Evolutionary conservation across 2,113 vertebrate species (phyloP).

Genomic region (Mola mola): DNA sequence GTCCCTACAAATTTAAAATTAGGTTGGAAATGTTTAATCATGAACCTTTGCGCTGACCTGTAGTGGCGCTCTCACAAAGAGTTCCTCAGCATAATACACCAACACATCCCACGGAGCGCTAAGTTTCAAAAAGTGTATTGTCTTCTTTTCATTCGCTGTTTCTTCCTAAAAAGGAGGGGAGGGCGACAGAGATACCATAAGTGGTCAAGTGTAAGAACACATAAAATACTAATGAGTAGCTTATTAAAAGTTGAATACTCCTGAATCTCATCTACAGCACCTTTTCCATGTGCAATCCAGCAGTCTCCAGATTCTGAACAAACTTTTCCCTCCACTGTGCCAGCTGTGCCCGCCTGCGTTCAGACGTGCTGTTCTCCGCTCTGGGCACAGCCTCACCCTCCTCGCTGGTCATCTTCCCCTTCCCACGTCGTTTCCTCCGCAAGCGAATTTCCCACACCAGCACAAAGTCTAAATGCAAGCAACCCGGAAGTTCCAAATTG

Average conservation of each 20-base stretch:
- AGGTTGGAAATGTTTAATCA: not conserved
- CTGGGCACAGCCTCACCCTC: slow-evolving; percentile 28
- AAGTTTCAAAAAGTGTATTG: slow-evolving; percentile 80
- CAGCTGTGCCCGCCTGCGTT: slow-evolving; percentile 65
- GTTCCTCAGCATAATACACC: slow-evolving; percentile 79
- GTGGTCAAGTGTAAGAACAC: no score
- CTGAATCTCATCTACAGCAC: slow-evolving; percentile 26
- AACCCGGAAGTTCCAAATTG: not conserved
- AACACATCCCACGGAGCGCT: slow-evolving; percentile 80
- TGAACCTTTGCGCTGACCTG: slow-evolving; percentile 69
- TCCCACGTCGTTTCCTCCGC: slow-evolving; percentile 64
- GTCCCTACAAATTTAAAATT: not conserved
- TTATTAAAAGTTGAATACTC: no score
- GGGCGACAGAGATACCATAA: no score
- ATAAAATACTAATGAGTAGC: no score
- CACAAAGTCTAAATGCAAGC: slow-evolving; percentile 76
- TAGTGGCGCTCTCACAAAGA: slow-evolving; percentile 78
- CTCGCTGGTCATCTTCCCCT: slow-evolving; percentile 17
- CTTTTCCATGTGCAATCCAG: slow-evolving; percentile 81
- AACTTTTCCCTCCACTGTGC: slow-evolving; percentile 78
- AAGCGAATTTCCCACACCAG: slow-evolving; percentile 83
- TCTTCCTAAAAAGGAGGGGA: slow-evolving; percentile 79
- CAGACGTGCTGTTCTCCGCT: slow-evolving; percentile 72
- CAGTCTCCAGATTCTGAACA: slow-evolving; percentile 71
- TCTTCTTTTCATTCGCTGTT: slow-evolving; percentile 77